Evolutionary conservation across 2,113 vertebrate genomes (phyloP).

Genomic region (Pionites leucogaster): DNA sequence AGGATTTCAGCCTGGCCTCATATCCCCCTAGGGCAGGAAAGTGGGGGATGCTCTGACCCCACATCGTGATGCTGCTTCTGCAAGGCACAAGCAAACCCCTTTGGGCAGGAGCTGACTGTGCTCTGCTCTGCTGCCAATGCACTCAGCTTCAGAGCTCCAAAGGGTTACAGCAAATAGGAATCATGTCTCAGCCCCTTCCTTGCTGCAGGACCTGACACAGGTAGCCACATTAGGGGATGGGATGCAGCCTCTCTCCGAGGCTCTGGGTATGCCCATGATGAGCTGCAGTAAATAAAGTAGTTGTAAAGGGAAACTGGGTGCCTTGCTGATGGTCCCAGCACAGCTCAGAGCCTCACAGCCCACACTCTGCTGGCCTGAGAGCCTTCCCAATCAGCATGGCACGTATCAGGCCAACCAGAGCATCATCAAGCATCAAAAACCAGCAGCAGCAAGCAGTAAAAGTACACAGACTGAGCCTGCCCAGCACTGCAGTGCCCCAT

Average conservation of each 20-base stretch:
- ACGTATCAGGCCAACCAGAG: not conserved
- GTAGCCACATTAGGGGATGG: not conserved
- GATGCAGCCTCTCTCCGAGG: not conserved
- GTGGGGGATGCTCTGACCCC: not conserved
- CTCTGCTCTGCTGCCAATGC: not conserved
- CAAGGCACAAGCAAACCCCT: not conserved
- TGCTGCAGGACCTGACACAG: not conserved
- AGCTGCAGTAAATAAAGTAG: not conserved
- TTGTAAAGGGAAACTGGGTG: not conserved
- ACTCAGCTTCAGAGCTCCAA: not conserved
- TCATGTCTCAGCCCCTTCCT: not conserved
- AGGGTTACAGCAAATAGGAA: not conserved
- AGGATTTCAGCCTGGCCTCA: not conserved
- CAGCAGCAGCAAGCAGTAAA: not conserved
- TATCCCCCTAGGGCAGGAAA: not conserved
- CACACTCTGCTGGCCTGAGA: rapidly evolving
- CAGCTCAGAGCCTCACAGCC: not conserved
- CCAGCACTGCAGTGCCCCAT: not conserved
- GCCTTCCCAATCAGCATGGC: not conserved
- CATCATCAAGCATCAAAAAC: not conserved
- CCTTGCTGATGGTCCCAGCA: not conserved
- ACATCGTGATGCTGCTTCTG: not conserved
- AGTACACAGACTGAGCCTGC: not conserved
- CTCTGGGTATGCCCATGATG: not conserved
- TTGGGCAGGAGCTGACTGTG: not conserved